phyloP scores from a whole-genome alignment of 2,888 invertebrate genomes.

The Tipula lateralis region DNA sequence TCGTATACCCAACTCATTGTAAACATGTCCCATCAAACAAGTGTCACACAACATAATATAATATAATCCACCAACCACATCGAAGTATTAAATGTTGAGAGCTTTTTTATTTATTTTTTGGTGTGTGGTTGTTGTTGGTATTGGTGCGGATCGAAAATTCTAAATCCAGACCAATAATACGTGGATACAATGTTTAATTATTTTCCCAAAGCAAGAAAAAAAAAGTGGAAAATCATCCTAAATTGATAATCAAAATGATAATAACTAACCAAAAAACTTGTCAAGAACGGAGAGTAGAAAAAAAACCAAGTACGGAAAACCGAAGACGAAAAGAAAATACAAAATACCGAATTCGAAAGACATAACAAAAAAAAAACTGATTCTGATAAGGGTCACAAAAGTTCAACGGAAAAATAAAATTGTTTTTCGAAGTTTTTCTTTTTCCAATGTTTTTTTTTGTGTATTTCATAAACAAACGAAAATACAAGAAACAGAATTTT shows the following conservation, averaged over 20 bases:
- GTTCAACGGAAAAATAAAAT: neutral
- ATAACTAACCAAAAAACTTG: neutral
- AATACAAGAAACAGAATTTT: neutral
- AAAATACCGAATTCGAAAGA: neutral
- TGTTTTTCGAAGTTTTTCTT: neutral
- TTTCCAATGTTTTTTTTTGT: neutral
- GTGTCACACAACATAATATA: neutral
- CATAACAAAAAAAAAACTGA: neutral
- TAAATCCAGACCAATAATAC: constrained; percentile 11
- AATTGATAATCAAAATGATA: constrained; percentile 24
- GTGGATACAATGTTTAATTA: neutral
- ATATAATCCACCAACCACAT: constrained; percentile 1
- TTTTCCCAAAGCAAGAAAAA: neutral
- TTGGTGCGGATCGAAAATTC: neutral
- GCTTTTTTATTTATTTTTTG: neutral
- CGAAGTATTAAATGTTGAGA: neutral
- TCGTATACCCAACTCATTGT: neutral
- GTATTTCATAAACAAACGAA: neutral
- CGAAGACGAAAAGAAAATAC: neutral
- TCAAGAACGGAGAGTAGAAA: neutral
- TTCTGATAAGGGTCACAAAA: neutral
- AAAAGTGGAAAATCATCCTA: neutral
- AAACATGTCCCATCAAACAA: neutral
- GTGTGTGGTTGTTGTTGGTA: neutral
- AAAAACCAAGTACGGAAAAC: neutral